Conservation (phyloP, 1,140 invertebrate species). For the Drosophila dunni region DNA sequence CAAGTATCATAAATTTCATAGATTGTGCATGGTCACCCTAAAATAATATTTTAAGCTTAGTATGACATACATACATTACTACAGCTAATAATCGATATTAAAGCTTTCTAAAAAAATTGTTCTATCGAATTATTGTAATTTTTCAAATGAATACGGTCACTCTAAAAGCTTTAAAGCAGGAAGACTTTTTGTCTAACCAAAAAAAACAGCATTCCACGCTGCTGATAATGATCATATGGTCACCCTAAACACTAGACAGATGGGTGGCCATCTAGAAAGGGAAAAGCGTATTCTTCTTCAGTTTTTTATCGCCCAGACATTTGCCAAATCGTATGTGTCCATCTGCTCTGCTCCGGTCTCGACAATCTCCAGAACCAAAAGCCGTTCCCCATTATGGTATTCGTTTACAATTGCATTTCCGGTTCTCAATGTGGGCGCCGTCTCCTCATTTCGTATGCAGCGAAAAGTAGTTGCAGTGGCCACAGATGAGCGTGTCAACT, state of each 20-base stretch:
- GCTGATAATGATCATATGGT: neutral
- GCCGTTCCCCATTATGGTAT: slow-evolving; percentile 51
- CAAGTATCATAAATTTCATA: too few species aligned
- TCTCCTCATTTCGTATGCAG: slow-evolving; percentile 37
- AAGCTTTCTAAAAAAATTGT: too few species aligned
- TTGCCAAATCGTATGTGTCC: slow-evolving; percentile 50
- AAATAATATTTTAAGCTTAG: too few species aligned
- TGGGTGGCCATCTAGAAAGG: too few species aligned
- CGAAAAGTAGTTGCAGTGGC: slow-evolving; percentile 2
- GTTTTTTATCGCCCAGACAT: neutral
- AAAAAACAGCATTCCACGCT: too few species aligned
- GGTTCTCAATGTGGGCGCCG: slow-evolving; percentile 77
- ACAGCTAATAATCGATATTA: too few species aligned
- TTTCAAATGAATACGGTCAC: neutral
- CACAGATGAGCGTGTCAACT: neutral
- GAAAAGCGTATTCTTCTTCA: too few species aligned
- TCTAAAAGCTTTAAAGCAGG: neutral
- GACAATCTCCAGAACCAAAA: slow-evolving; percentile 51
- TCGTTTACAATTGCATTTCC: slow-evolving; percentile 77
- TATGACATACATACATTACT: too few species aligned
- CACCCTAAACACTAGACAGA: neutral
- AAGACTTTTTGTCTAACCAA: too few species aligned
- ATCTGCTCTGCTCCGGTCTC: slow-evolving; percentile 56
- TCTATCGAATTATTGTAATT: too few species aligned
- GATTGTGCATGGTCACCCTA: too few species aligned